phyloP scores from a whole-genome alignment of 2,113 vertebrate genomes.

The Lagopus leucura region DNA sequence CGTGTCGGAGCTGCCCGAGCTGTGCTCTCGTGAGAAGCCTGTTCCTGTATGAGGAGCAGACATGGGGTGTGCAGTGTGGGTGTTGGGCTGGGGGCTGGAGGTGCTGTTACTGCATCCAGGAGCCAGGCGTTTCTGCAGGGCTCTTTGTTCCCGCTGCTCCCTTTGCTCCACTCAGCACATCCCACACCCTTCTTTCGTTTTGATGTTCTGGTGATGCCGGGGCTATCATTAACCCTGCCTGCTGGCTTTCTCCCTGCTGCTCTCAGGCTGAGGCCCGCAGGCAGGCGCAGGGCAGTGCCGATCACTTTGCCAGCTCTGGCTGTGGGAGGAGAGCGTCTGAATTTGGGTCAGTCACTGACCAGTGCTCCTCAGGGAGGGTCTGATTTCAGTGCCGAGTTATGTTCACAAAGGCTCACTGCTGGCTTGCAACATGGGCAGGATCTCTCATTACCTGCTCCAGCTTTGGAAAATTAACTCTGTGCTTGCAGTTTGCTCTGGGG shows the following conservation, averaged over 20 bases:
- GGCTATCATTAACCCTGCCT: not conserved
- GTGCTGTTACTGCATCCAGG: not conserved
- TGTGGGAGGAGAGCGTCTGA: slow-evolving; percentile 38
- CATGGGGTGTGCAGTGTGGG: not conserved
- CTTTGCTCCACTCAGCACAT: not conserved
- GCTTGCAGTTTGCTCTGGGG: slow-evolving; percentile 33
- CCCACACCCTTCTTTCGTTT: not conserved
- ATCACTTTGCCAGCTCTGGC: slow-evolving; percentile 1
- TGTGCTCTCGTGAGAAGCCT: not conserved
- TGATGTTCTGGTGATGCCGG: not conserved
- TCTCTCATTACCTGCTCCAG: slow-evolving; percentile 55
- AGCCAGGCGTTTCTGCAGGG: not conserved
- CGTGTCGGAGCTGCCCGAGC: not conserved
- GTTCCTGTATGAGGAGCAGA: not conserved
- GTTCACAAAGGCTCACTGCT: not conserved
- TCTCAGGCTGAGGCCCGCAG: not conserved
- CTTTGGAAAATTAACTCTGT: slow-evolving; percentile 57
- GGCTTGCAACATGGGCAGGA: not conserved
- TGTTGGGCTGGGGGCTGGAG: not conserved
- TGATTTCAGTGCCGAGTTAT: not conserved
- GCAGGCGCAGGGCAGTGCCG: accelerated
- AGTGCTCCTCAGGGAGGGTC: not conserved
- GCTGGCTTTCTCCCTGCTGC: not conserved
- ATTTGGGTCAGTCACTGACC: slow-evolving; percentile 56
- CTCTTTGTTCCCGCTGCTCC: not conserved